These are phyloP conservation scores for Otolemur crassicaudatus DNA, from an alignment of 2,797 vertebrate genomes.

Conservation along the genomic window DNA sequence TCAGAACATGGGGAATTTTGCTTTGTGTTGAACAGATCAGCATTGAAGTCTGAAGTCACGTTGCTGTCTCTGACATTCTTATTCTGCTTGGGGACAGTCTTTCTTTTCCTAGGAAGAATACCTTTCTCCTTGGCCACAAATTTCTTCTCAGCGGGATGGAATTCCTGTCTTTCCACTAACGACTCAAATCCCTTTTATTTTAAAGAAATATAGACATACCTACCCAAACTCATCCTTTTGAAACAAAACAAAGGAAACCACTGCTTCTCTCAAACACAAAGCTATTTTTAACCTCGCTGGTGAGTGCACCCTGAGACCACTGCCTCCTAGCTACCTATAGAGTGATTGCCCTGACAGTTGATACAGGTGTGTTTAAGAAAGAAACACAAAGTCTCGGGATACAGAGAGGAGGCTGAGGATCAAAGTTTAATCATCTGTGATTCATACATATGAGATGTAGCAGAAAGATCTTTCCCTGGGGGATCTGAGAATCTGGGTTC, in stretches of 20 bases:
- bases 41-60: not conserved
- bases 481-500: not conserved
- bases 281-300: not conserved
- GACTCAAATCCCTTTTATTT: conserved; percentile 48
- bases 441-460: not conserved
- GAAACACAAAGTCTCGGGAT: not conserved
- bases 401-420: not conserved
- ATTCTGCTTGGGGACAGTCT: conserved; percentile 16
- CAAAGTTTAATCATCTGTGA: not conserved
- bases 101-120: conserved; percentile 54
- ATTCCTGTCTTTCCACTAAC: not conserved
- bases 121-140: conserved; percentile 52
- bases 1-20: not conserved
- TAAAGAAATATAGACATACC: conserved; percentile 39
- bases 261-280: not conserved
- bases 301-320: not conserved
- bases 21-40: not conserved
- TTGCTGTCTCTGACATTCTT: conserved; percentile 50
- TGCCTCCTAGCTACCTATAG: not conserved
- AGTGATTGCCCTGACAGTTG: not conserved
- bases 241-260: not conserved
- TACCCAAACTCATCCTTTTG: conserved; percentile 19
- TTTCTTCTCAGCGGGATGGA: conserved; percentile 55
- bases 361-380: not conserved
- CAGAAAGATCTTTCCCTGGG: not conserved